A percentile compares a stretch with the other conserved stretches of the same genome.
Conservation (phyloP, 1,140 invertebrate genomes). For the Scaptodrosophila lebanonensis region DNA sequence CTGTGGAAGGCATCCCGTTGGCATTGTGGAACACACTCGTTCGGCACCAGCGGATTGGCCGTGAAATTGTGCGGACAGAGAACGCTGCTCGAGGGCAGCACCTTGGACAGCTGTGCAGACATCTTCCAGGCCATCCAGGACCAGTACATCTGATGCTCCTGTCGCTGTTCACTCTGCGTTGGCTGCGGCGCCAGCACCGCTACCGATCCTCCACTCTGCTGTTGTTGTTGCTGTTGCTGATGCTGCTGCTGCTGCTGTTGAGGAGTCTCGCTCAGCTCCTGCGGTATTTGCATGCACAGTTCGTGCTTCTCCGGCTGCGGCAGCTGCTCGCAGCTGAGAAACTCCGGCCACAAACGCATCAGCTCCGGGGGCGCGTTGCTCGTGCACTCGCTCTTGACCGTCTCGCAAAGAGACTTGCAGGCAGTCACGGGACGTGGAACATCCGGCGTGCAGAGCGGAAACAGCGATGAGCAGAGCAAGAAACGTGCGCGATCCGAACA, state of each 20-base stretch:
- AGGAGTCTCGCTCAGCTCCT: slow-evolving; percentile 26
- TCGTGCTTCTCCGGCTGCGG: slow-evolving; percentile 79
- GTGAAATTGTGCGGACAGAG: slow-evolving; percentile 72
- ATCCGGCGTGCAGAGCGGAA: slow-evolving; percentile 94
- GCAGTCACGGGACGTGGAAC: slow-evolving; percentile 90
- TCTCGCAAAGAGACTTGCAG: slow-evolving; percentile 90
- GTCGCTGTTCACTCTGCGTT: not conserved
- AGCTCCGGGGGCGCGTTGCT: slow-evolving; percentile 81
- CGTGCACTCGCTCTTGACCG: slow-evolving; percentile 85
- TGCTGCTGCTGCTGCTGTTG: slow-evolving; percentile 2
- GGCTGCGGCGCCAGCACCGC: not conserved
- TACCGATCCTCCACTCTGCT: no score
- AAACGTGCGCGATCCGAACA: slow-evolving; percentile 91
- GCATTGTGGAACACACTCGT: slow-evolving; percentile 82
- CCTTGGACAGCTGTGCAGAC: slow-evolving; percentile 37
- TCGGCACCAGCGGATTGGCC: slow-evolving; percentile 50
- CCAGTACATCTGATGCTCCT: slow-evolving; percentile 39
- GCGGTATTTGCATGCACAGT: slow-evolving; percentile 79
- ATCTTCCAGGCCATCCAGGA: slow-evolving; percentile 60
- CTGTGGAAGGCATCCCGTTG: slow-evolving; percentile 85
- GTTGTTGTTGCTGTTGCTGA: slow-evolving; percentile 41
- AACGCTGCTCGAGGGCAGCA: slow-evolving; percentile 24
- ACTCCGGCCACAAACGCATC: slow-evolving; percentile 84
- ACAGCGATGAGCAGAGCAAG: slow-evolving; percentile 94
- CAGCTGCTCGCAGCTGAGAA: slow-evolving; percentile 85